Base-by-base conservation (phyloP, 2,797 vertebrate genomes). In the Moxostoma hubbsi region DNA sequence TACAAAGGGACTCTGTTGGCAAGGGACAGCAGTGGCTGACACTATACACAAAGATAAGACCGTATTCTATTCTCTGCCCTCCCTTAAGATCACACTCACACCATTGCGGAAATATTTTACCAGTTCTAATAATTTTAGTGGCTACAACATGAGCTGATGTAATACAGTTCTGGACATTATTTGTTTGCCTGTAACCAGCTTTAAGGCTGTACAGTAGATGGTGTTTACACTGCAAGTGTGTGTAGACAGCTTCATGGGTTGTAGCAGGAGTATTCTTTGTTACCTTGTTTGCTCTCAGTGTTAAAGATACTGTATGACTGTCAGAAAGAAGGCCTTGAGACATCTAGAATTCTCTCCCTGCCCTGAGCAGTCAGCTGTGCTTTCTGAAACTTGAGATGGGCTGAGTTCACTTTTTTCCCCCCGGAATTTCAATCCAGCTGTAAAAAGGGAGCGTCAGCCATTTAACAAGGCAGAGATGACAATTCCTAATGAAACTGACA, bases 1-100 rank as follows among this genome's bases (percentile, higher is more conserved):
- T 47, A 79, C 77, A 79, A 79, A 79, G 69, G 2, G 59, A 65
- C 68, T 72, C 77, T 79, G 77, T 79, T 73, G 5, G 11, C 47
- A 51, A 65, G 77, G 69, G 77, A 79, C 53, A 50, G 46, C 77
- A 58, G 68, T 7, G 77, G 24, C 77, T 79, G 77, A 73, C 70
- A 79, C 77, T 57, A 72, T 47, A 73, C 51, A 72, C 5, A 24
- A 54, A 1, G 50, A 57, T 72, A 15, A 69, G 47, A 46, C 58
- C 77, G 49, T 46, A 58, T 57, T 53, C 75, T 51, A 50, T 70
- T 57, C 67, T 55, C 18, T 36, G 36, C 36, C 36, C 36, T 36
- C 36, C 36, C 36, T 49, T 50, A 58, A 67, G 67, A 12, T 75
- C 36, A 71, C 75, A 58, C 45, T 66, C 51, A 59, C 49, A 47